Evolutionary conservation across 2,888 invertebrate species (phyloP), one percentile per base, ranked within the genome.

Genomic region (Andrena hattorfiana): DNA sequence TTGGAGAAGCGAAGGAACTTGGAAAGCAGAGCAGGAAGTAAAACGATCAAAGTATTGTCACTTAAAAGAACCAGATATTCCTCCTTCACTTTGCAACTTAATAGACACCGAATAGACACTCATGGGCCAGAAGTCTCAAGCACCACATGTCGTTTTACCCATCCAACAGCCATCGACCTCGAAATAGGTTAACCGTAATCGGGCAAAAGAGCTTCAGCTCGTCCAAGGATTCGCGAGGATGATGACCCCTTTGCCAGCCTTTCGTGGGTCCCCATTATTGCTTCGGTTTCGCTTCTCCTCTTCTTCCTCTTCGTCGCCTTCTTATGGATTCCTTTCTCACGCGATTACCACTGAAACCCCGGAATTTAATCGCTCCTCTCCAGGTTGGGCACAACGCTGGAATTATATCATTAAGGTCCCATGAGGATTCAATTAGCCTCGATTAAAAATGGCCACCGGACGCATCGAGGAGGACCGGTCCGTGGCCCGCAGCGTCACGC

Each of bases 121-220:
- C 26, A 13, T 5, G 0, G 1, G 20, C 10, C 4, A 56, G 4
- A 56, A 13, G 23, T 26, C 4, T 26, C 26, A 26, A 10, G 56
- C 23, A 56, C 26, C 56, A 23, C 23, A 10, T 10, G 23, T 56
- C 10, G 26, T 10, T 56, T 26, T 20, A 10, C 4, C 56, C 23
- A 10, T 20, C 20, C 26, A 26, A 26, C 56, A 56, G 56, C 26
- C 80, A 51, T 81, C 80, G 79, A 83, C 82, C 85, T 81, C 77
- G 54, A 83, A 77, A 77, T 68, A 56, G 81, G 73, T 78, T 72
- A 77, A 83, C 77, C 54, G 81, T 85, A 87, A 79, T 87, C 77
- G 71, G 72, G 63, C 74, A 56, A 70, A 72, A n/a, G 68, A 77
- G 77, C 59, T 35, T 30, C 28, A 62, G 60, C 62, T 63, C 56